Percentiles rank a stretch among this genome's conserved stretches.
phyloP scores from a whole-genome alignment of 2,113 vertebrate genomes.

The Shinisaurus crocodilurus region DNA sequence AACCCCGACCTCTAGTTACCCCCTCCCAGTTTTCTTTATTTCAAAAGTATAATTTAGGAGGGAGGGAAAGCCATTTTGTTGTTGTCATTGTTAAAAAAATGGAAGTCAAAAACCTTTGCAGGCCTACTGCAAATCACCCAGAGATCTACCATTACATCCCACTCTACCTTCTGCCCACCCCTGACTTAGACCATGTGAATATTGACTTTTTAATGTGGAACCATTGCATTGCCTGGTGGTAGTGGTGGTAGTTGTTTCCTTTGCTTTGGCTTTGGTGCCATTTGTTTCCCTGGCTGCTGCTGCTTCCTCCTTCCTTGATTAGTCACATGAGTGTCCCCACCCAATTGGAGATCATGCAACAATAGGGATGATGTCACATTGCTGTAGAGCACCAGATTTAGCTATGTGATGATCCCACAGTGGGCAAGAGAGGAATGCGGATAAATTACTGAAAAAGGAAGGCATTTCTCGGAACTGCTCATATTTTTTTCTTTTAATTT shows the following conservation, averaged over 20 bases:
- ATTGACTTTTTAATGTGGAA: background rate
- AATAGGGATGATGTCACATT: background rate
- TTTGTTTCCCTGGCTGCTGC: background rate
- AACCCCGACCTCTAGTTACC: too few relatives aligned
- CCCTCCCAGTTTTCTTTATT: too few relatives aligned
- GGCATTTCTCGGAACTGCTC: background rate
- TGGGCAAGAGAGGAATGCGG: background rate
- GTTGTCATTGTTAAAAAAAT: too few relatives aligned
- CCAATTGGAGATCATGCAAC: background rate
- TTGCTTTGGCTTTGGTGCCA: background rate
- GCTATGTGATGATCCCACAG: background rate
- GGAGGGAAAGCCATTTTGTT: too few relatives aligned
- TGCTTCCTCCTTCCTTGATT: background rate
- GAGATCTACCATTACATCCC: background rate
- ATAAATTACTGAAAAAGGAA: background rate
- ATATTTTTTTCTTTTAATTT: background rate
- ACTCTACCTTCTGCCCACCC: background rate
- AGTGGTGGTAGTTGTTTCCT: background rate
- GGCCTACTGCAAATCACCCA: too few relatives aligned
- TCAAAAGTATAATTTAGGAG: too few relatives aligned
- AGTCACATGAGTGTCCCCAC: background rate
- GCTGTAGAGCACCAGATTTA: background rate
- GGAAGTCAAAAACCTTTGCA: too few relatives aligned
- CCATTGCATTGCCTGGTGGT: background rate
- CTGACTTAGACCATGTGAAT: background rate